A percentile compares a stretch with the other conserved stretches of the same genome.
Evolutionary conservation across 2,797 vertebrate genomes (phyloP).

Genomic region (Bryconaethiops microstoma): DNA sequence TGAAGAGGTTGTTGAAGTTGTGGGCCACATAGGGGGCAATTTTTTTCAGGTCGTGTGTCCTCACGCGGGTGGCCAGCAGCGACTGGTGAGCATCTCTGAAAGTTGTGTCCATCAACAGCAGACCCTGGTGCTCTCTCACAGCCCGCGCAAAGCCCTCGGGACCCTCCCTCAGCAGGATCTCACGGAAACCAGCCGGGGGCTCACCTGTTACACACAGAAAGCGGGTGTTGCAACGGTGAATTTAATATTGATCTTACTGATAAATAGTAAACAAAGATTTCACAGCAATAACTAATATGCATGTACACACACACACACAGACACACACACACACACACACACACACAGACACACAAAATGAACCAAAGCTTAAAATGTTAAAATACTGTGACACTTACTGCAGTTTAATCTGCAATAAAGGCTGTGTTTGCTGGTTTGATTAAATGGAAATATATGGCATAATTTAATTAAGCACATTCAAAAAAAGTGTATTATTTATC

Average conservation of each 20-base stretch:
- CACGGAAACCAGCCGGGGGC: constrained; percentile 84
- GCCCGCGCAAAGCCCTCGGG: constrained; percentile 87
- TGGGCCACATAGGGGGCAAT: constrained; percentile 90
- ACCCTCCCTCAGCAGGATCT: constrained; percentile 84
- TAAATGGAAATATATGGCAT: not conserved
- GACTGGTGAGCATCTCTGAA: constrained; percentile 97
- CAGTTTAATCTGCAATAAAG: not conserved
- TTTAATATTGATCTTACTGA: not conserved
- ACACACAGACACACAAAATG: too few relatives aligned
- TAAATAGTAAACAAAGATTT: not conserved
- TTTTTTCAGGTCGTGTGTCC: constrained; percentile 91
- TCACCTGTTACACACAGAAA: constrained; percentile 71
- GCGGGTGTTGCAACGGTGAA: not conserved
- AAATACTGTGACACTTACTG: not conserved
- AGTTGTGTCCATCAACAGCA: constrained; percentile 93
- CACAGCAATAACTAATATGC: not conserved
- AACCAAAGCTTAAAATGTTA: not conserved
- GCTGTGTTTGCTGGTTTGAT: not conserved
- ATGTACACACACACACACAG: too few relatives aligned
- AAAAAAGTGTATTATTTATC: not conserved
- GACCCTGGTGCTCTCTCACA: constrained; percentile 81
- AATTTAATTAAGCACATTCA: not conserved
- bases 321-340: too few relatives aligned
- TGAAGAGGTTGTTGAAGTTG: constrained; percentile 87
- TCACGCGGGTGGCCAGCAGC: constrained; percentile 89